Evolutionary conservation across 1,140 invertebrate species (phyloP).

Genomic region (Matsumurasca onukii): DNA sequence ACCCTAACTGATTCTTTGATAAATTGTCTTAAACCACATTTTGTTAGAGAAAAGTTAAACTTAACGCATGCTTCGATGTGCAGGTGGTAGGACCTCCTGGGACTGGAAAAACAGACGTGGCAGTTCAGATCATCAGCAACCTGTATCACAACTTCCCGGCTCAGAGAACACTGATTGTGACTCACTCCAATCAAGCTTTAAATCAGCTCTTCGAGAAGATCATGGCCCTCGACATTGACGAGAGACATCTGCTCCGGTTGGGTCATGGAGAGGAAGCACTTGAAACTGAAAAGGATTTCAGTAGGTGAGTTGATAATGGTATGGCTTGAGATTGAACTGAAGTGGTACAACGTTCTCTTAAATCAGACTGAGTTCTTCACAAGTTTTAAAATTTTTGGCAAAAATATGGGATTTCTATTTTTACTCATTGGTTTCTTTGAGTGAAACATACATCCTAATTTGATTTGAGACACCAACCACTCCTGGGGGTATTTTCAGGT

Average conservation of each 20-base stretch:
- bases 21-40: too few relatives aligned
- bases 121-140: conserved; percentile 99
- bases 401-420: too few relatives aligned
- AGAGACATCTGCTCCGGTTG: conserved; percentile 96
- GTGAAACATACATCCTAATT: too few relatives aligned
- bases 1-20: too few relatives aligned
- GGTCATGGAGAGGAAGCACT: conserved; percentile 98
- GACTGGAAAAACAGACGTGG: conserved; percentile 99
- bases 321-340: too few relatives aligned
- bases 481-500: too few relatives aligned
- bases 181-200: conserved; percentile 99
- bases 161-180: conserved; percentile 97
- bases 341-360: too few relatives aligned
- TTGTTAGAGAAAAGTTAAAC: background rate
- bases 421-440: too few relatives aligned
- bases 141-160: conserved; percentile 99
- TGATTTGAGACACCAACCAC: too few relatives aligned
- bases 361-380: too few relatives aligned
- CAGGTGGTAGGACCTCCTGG: conserved; percentile 93
- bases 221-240: conserved; percentile 96
- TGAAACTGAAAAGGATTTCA: conserved; percentile 99
- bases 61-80: background rate
- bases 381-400: too few relatives aligned
- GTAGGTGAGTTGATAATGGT: too few relatives aligned
- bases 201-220: conserved; percentile 99